These are phyloP conservation scores for Crocidura indochinensis DNA, from an alignment of 2,797 vertebrate species.

Conservation along the genomic window DNA sequence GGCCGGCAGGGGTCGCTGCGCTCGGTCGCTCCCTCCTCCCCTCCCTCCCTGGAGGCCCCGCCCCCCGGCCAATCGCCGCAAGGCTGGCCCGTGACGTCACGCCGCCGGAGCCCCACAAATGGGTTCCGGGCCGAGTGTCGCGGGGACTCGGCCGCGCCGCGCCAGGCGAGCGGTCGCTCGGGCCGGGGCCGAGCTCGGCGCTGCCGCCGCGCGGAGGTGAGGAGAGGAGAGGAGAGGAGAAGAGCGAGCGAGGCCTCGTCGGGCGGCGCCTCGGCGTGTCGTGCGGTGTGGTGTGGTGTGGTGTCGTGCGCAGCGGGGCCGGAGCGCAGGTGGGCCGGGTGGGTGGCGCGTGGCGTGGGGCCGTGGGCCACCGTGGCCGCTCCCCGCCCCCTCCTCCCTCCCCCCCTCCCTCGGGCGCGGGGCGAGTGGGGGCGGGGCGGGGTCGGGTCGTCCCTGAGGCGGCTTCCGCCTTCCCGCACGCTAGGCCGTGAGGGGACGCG, in stretches of 20 bases:
- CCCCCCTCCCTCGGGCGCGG: not conserved
- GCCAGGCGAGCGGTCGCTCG: conserved; percentile 66
- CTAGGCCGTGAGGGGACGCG: conserved; percentile 57
- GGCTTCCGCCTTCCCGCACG: too few relatives aligned
- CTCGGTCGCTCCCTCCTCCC: too few relatives aligned
- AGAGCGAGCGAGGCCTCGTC: too few relatives aligned
- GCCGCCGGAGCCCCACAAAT: conserved; percentile 84
- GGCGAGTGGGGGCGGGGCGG: conserved; percentile 55
- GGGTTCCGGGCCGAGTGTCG: conserved; percentile 79
- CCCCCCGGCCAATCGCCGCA: conserved; percentile 76
- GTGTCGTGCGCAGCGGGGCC: conserved; percentile 55
- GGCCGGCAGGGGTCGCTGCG: conserved; percentile 65
- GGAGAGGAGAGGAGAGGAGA: too few relatives aligned
- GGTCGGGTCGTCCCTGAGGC: too few relatives aligned
- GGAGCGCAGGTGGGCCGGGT: not conserved
- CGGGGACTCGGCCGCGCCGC: conserved; percentile 67
- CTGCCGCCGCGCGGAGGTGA: not conserved
- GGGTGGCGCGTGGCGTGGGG: not conserved
- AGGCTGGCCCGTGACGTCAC: conserved; percentile 85
- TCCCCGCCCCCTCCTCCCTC: conserved; percentile 71
- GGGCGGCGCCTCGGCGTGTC: not conserved
- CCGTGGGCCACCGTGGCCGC: conserved; percentile 71
- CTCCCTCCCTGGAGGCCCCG: conserved; percentile 20
- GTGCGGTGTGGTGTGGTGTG: conserved; percentile 65
- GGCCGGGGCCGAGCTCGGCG: conserved; percentile 63